Evolutionary conservation across 2,113 vertebrate genomes (phyloP), one percentile per base, ranked within the genome.

Genomic region (Sylvia atricapilla): DNA sequence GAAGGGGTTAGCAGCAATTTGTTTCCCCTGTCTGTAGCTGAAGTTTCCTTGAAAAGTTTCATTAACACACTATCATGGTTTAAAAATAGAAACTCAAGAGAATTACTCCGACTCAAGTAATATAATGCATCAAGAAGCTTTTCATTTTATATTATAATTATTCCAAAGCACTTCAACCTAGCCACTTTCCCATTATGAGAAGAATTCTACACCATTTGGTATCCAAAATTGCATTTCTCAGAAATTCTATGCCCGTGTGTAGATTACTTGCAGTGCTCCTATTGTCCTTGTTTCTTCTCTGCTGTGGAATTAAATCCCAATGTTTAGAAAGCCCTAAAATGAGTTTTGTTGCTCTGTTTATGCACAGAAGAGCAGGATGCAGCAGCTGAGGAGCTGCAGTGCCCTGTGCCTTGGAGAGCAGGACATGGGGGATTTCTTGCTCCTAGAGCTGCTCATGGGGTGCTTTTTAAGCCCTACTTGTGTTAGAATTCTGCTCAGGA

Each of bases 11-110:
- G 66, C 50, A 80, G 70, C 68, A 73, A 66, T 91, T 87, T 90
- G 58, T 91, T 93, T 95, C 75, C 77, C 43, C 33, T 87, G 55
- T 43, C 87, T 7, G 5, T 20, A 55, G 70, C 11, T 90, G 79
- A 74, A 94, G 21, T 55, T 95, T 85, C 53, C 84, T 95, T 76
- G 70, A 50, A 41, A 91, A 74, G 78, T 91, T 94, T 93, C 75
- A 50, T 80, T 95, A 91, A 73, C 20, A 43, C 23, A 7, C 50
- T 79, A 31, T 59, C 30, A 44, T 50, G 39, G 15, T 63, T 90
- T 95, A 95, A 95, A 95, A 90, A 90, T 63, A 77, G 85, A 55
- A 94, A 85, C 86, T 81, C 24, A 18, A 31, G 80, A 91, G 80
- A 91, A 72, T 84, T 62, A 84, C 74, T 64, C 44, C 75, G 46